Base-by-base conservation (phyloP, 1,140 invertebrate species). In the Oedothorax gibbosus region DNA sequence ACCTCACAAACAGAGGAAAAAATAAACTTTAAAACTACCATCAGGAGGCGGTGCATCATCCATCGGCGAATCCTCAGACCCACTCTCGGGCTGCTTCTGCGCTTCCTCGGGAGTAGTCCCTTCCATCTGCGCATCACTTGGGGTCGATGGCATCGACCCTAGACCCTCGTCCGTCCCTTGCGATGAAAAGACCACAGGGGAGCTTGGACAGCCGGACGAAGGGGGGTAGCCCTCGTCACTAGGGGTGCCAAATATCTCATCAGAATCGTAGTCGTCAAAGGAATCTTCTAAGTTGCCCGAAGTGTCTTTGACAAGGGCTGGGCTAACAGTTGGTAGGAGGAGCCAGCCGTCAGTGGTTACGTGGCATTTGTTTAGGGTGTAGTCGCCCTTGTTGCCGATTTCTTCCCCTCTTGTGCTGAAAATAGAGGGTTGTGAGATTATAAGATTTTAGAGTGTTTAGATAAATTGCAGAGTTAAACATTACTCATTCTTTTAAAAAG, bases 371-470 rank as follows among this genome's bases (percentile, higher is more conserved):
- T 71, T 81, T 12, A 71, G 9, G 14, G 66, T 50, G 15, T n/a
- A 71, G 9, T 81, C 78, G 10, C 21, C n/a, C 51, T 71, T 81
- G 21, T 81, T 60, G 4, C 78, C 78, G 3, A 81, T 11, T 49
- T 10, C 8, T 18, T 71, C 54, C 7, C 66, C 66, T 10, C 51
- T 7, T 7, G 53, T 71, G 21, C 78, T 81, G n/a, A 15, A 18
- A 54, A 54, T 9, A n/a, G 0, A 50, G n/a, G 1, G 7, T 64
- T 62, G n/a, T 75, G 35, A 71, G 56, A 8, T 10, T 14, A 60
- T 2, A 60, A 12, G n/a, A 60, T 18, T 12, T 66, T 11, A 66
- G 10, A 66, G 57, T 14, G n/a, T 14, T 60, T 57, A 57, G 15
- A 57, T 15, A 10, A 57, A 15, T 10, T 20, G 11, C 5, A 35